Base-by-base conservation (phyloP, 1,140 invertebrate genomes). In the Hesperophylax magnus region DNA sequence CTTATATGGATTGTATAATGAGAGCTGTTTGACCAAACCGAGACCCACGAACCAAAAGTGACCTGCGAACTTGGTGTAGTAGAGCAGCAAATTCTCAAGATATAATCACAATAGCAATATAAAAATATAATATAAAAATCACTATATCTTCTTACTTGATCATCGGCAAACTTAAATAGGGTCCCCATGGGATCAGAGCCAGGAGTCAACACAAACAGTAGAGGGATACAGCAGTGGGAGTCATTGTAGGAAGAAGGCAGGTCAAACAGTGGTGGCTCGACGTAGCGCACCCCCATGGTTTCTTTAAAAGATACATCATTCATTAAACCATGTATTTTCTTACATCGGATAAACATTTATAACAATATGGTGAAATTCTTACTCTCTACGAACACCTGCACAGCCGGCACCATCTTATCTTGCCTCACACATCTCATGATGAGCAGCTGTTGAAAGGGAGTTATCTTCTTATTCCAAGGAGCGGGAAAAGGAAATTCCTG, bases 191-290 rank as follows among this genome's bases (percentile, higher is more conserved):
- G 97, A 92, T 99, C 97, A 9, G 96, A 95, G 11, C 97, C 97
- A 8, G 97, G 96, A 3, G 97, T 98, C 17, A 98, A 87, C 3
- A 99, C 92, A 86, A 99, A 98, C 84, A 99, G 93, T 27, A 99
- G 87, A 0, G 98, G 98, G 15, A 96, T 93, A 81, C 92, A 94
- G 85, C 93, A 95, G 80, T 96, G 94, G 0, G 97, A 98, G 86
- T 98, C 97, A 0, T 90, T 89, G 86, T 94, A 98, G 0, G 95
- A 96, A 2, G 95, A 94, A 2, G 91, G 87, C 83, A 99, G 91
- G 90, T 98, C 97, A 83, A 98, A 98, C 8, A 97, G 93, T 1
- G 97, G 97, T 0, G 95, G 93, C 86, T 98, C 96, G 6, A 97
- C 93, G 87, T 95, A 98, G 84, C 94, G 90, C 65, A 91, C 89